These are phyloP conservation scores for Drosophila kepulauana DNA, from an alignment of 1,140 invertebrate genomes.

Conservation along the genomic window DNA sequence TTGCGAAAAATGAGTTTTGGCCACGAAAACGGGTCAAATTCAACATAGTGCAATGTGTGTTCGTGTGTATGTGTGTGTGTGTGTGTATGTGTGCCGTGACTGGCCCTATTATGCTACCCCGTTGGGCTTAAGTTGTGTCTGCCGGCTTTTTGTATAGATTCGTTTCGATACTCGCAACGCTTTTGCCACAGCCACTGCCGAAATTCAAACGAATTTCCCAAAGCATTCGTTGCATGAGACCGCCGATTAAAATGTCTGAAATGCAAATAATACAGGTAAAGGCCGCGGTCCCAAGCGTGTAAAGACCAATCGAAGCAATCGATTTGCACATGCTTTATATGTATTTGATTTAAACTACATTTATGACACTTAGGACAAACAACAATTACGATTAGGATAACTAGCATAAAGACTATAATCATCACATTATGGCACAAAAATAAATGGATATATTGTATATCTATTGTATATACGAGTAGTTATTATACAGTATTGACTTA, in stretches of 20 bases:
- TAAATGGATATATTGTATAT: constrained; percentile 24
- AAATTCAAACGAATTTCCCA: constrained; percentile 17
- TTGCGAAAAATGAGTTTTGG: too few relatives aligned
- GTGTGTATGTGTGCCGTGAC: constrained; percentile 25
- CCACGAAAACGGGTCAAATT: too few relatives aligned
- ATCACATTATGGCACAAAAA: constrained; percentile 84
- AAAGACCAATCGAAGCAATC: neutral
- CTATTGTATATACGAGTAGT: constrained; percentile 17
- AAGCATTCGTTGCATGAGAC: constrained; percentile 7
- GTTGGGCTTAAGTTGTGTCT: constrained; percentile 36
- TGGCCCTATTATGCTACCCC: constrained; percentile 29
- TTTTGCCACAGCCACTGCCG: constrained; percentile 8
- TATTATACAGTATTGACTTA: constrained; percentile 10
- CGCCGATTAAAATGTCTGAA: constrained; percentile 6
- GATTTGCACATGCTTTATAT: neutral
- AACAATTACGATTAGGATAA: constrained; percentile 76
- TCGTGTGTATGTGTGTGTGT: constrained; percentile 19
- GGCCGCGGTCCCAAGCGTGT: too few relatives aligned
- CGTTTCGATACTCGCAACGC: constrained; percentile 7
- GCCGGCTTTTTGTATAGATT: constrained; percentile 23
- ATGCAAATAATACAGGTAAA: too few relatives aligned
- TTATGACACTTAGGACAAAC: constrained; percentile 46
- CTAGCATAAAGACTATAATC: constrained; percentile 77
- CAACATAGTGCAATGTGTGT: constrained; percentile 36
- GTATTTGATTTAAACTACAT: constrained; percentile 31